These are phyloP conservation scores for Apodemus speciosus DNA, from an alignment of 2,113 vertebrate species.

Conservation along the genomic window DNA sequence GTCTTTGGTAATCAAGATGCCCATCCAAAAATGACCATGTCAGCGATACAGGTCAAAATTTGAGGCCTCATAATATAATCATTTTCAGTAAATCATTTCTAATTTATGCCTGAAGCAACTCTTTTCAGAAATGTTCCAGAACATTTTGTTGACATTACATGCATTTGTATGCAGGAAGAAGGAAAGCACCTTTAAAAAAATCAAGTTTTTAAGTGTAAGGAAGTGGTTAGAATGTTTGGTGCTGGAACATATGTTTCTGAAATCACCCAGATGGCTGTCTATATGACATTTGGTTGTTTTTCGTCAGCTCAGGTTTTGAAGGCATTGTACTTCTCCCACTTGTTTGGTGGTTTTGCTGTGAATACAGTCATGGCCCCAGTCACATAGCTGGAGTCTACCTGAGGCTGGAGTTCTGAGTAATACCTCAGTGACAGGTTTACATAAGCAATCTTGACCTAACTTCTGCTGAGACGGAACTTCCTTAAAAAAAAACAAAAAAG, in stretches of 20 bases:
- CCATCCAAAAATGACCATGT: not conserved
- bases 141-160: not conserved
- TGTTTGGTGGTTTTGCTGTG: not conserved
- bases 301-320: not conserved
- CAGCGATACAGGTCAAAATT: not conserved
- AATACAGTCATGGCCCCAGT: not conserved
- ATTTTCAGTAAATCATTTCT: not conserved
- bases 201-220: not conserved
- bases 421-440: not conserved
- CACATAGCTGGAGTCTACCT: not conserved
- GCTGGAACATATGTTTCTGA: not conserved
- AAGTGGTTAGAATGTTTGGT: not conserved
- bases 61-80: not conserved
- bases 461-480: conserved; percentile 68
- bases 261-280: not conserved
- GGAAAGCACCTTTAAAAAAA: conserved; percentile 19
- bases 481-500: conserved; percentile 9
- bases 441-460: conserved; percentile 10
- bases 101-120: not conserved
- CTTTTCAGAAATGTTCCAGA: not conserved
- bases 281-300: not conserved
- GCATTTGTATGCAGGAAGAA: not conserved
- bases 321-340: not conserved
- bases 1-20: not conserved
- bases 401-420: not conserved